Base-by-base conservation (phyloP, 1,140 invertebrate species). In the Drosophila sucinea region DNA sequence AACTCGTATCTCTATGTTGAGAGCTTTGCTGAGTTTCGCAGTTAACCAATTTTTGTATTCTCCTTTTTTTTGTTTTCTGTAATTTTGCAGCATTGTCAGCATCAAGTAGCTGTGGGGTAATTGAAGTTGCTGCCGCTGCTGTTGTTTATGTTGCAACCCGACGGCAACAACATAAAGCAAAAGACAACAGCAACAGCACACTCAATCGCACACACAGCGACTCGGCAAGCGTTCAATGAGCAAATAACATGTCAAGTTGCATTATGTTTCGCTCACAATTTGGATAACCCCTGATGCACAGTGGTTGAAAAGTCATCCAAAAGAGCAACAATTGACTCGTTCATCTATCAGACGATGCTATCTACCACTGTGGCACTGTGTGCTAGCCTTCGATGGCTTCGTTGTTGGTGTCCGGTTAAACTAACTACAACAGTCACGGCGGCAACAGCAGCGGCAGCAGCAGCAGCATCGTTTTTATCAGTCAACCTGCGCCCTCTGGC, bases 181-280 rank as follows among this genome's bases (percentile, higher is more conserved):
- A 58, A 70, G 40, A 51, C 63, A 38, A 8, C 47, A 17, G 8
- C 27, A 38, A 64, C 41, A 38, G 70, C 67, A 79, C 66, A 79
- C 67, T 57, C 67, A 84, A 77, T 72, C 70, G 73, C 78, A 71
- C 62, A 71, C 62, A 67, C 2, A 51, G 23, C 44, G 10, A 51
- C 66, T 67, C 63, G 60, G 47, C 60, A 60, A 67, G 60, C 77
- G 51, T 58, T 81, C 84, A 81, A 90, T 90, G 84, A 79, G 83
- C 83, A 90, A 90, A 90, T 90, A 90, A 89, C 89, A 90, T 90
- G 89, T 90, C 89, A 90, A 80, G 89, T 90, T 83, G 81, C 81
- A 90, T 90, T 91, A 91, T 81, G 73, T 62, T 66, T 81, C 54
- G 63, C 71, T 73, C 68, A 68, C 70, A 89, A 81, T 70, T 81